Base-by-base conservation (phyloP, 2,888 invertebrate genomes). In the Lepidochitona cinerea region DNA sequence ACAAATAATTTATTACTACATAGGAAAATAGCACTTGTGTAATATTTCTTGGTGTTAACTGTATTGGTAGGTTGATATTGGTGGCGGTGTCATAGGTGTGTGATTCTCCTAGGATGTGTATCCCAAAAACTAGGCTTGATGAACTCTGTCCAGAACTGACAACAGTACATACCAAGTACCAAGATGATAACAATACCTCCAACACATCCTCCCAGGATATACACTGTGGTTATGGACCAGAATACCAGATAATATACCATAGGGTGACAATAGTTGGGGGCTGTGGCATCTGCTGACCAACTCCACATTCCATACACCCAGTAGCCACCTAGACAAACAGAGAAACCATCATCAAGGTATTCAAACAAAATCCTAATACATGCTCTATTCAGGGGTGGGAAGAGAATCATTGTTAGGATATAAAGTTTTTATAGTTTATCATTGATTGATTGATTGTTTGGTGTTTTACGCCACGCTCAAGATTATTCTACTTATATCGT, bases 241-340 rank as follows among this genome's bases (percentile, higher is more conserved):
- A 59, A 59, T 14, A 59, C 59, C 29, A 59, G 59, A 26, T 59
- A 59, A 32, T 59, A 59, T 12, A 59, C 59, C 32, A 59, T 59
- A 14, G 59, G 59, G 9, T 59, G 59, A 59, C 59, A 59, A 32
- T 59, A 59, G 32, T 59, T 29, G 32, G 59, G 12, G 26, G 59
- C 23, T 14, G 18, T 26, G 1, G 59, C 1, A 26, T 59, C 29
- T 1, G 59, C 1, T 2, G 59, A 59, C 59, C 59, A 59, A 2
- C 32, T 59, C 59, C 59, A 59, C 59, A 59, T 59, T 1, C 59
- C 59, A 26, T 59, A 59, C 26, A 59, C 59, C 59, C 59, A 59
- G 26, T 59, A 59, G 59, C 59, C 29, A 26, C 59, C 59, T 59
- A 32, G 9, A 59, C 18, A n/a, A 18, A 49, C 49, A 49, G n/a